These are phyloP conservation scores for Aspidiotus rigidus DNA, from an alignment of 2,888 invertebrate genomes.

Conservation along the genomic window DNA sequence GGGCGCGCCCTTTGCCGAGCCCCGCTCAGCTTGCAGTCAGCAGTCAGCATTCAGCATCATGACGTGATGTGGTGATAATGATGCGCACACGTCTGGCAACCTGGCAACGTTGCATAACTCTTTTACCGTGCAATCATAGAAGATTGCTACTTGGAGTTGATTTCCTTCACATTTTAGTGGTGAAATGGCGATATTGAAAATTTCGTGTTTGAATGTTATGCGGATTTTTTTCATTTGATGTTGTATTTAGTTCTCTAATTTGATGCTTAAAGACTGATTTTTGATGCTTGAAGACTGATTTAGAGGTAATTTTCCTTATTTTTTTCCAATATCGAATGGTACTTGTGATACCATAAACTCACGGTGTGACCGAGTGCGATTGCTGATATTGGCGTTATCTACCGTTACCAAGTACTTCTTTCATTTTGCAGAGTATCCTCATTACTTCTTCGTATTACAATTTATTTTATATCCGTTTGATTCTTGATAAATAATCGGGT, in stretches of 20 bases:
- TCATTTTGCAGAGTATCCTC: too few species aligned
- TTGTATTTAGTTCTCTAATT: background rate
- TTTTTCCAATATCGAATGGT: background rate
- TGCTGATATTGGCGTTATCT: too few species aligned
- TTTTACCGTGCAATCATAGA: background rate
- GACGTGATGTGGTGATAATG: too few species aligned
- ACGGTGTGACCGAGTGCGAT: too few species aligned
- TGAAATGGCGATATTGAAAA: conserved; percentile 2
- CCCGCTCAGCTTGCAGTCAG: too few species aligned
- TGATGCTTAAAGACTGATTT: background rate
- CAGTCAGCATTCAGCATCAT: too few species aligned
- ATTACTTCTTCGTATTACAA: too few species aligned
- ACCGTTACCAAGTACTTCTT: too few species aligned
- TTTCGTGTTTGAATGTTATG: background rate
- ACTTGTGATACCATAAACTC: too few species aligned
- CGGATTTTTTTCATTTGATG: background rate
- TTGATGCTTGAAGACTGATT: conserved; percentile 2
- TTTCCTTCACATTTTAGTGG: background rate
- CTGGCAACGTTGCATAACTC: background rate
- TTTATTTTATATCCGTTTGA: too few species aligned
- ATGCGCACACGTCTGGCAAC: background rate
- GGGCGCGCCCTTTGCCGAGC: too few species aligned
- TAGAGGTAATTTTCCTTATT: background rate
- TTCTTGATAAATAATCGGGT: too few species aligned
- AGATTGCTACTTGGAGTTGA: background rate